These are phyloP conservation scores for Microhierax caerulescens DNA, from an alignment of 2,797 vertebrate genomes.

Conservation along the genomic window DNA sequence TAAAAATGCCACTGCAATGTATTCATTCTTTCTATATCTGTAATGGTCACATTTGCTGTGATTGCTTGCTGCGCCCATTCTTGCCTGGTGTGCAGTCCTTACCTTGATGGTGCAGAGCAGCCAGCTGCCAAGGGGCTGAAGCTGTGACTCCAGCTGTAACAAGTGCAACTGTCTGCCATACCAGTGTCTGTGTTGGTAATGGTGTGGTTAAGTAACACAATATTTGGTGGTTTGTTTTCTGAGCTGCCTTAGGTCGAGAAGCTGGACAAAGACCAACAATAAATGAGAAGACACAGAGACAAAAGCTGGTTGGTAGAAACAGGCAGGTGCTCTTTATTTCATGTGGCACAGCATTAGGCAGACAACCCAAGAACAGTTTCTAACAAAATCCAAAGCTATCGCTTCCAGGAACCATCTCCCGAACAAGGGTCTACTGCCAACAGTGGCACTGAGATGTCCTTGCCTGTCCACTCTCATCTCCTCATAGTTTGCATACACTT, in stretches of 20 bases:
- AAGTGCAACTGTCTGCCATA: not conserved
- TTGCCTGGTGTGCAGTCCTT: too few species aligned
- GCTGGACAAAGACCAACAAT: not conserved
- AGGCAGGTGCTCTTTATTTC: conserved; percentile 73
- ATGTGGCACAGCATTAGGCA: conserved; percentile 70
- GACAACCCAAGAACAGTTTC: conserved; percentile 65
- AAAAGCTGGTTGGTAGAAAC: conserved; percentile 61
- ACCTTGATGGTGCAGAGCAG: too few species aligned
- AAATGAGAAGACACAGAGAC: conserved; percentile 47
- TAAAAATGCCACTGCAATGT: not conserved
- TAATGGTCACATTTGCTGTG: not conserved
- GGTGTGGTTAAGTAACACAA: not conserved
- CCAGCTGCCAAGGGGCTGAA: too few species aligned
- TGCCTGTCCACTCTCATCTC: conserved; percentile 39
- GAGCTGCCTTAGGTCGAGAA: not conserved
- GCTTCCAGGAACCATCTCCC: conserved; percentile 18
- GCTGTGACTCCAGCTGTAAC: not conserved
- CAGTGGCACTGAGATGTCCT: conserved; percentile 31
- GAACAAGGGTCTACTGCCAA: conserved; percentile 32
- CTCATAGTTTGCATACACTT: not conserved
- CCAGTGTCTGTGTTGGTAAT: not conserved
- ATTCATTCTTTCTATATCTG: not conserved
- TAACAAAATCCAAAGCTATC: conserved; percentile 57
- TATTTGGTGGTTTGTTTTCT: not conserved
- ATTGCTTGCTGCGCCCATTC: not conserved